Evolutionary conservation across 2,797 vertebrate genomes (phyloP).

Genomic region (Ficedula albicollis): DNA sequence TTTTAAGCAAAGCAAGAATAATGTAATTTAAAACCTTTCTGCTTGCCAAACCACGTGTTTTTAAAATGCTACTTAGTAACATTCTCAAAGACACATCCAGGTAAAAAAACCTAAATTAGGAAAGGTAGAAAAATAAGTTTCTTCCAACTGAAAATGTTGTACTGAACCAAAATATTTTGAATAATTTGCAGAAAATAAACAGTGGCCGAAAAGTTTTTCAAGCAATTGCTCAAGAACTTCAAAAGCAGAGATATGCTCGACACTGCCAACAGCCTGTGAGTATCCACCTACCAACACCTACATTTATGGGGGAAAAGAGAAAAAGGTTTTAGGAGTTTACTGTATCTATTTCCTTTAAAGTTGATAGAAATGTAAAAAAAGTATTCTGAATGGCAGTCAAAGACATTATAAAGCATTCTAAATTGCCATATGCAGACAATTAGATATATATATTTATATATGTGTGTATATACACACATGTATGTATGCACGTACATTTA

Average conservation of each 20-base stretch:
- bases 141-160: background rate
- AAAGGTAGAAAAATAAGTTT: background rate
- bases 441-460: background rate
- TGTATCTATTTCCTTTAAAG: background rate
- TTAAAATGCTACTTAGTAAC: background rate
- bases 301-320: background rate
- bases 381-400: background rate
- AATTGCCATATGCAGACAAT: background rate
- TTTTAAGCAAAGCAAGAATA: background rate
- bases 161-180: background rate
- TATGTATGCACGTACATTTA: background rate
- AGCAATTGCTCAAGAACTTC: constrained; percentile 78
- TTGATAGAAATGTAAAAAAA: background rate
- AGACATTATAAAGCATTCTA: background rate
- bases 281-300: background rate
- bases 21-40: background rate
- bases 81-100: background rate
- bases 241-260: constrained; percentile 60
- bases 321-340: background rate
- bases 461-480: rapidly evolving
- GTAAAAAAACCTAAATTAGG: background rate
- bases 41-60: rapidly evolving
- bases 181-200: constrained; percentile 58
- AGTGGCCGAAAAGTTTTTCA: constrained; percentile 68
- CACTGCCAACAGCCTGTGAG: constrained; percentile 62